These are phyloP conservation scores for Euglossa dilemma DNA, from an alignment of 1,140 invertebrate species.

Conservation along the genomic window DNA sequence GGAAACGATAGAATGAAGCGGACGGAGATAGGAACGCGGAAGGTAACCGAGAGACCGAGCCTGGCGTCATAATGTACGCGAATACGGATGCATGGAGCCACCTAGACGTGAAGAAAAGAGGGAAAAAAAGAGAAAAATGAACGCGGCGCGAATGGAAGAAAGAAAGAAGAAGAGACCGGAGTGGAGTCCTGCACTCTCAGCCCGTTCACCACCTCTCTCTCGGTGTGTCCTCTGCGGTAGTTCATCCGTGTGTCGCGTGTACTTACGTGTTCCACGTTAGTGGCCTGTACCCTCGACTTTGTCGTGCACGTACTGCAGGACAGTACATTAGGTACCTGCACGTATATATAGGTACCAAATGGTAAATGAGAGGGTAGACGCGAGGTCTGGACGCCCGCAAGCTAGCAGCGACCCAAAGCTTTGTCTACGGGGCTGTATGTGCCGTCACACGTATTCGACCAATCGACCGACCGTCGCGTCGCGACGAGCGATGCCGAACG, in stretches of 20 bases:
- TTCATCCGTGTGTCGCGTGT: conserved; percentile 33
- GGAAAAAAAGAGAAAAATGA: conserved; percentile 41
- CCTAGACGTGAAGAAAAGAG: conserved; percentile 50
- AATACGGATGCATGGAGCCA: too few species aligned
- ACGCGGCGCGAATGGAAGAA: not conserved
- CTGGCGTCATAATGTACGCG: too few species aligned
- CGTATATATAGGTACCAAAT: conserved; percentile 82
- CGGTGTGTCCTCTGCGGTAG: conserved; percentile 31
- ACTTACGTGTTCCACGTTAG: conserved; percentile 52
- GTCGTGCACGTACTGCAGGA: too few species aligned
- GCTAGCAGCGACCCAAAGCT: conserved; percentile 83
- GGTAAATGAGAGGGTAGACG: conserved; percentile 83
- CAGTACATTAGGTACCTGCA: conserved; percentile 71
- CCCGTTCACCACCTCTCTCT: conserved; percentile 58
- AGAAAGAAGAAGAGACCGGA: conserved; percentile 15
- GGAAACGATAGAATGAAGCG: too few species aligned
- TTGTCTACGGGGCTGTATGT: conserved; percentile 81
- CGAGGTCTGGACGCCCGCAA: conserved; percentile 78
- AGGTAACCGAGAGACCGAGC: too few species aligned
- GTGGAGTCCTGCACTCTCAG: conserved; percentile 61
- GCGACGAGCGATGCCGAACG: too few species aligned
- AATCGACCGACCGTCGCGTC: too few species aligned
- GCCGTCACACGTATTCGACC: conserved; percentile 72
- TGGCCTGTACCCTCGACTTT: conserved; percentile 48
- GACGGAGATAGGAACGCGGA: too few species aligned